phyloP scores from a whole-genome alignment of 2,797 vertebrate species.

The Cottoperca gobio region DNA sequence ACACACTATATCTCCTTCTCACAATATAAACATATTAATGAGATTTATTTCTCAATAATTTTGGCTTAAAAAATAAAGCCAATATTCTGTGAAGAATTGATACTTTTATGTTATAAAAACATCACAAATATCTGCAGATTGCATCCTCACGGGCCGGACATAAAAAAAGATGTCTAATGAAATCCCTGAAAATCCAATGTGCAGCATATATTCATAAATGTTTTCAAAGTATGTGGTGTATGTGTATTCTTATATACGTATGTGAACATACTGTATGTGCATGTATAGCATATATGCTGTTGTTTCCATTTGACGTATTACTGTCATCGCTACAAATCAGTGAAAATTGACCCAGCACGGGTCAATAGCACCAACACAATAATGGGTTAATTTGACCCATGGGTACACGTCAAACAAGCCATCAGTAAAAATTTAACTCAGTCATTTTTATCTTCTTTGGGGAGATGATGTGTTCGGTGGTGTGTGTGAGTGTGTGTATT shows the following conservation, averaged over 20 bases:
- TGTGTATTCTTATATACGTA: neutral
- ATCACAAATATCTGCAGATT: neutral
- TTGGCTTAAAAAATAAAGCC: neutral
- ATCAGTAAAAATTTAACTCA: neutral
- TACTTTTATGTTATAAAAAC: no score
- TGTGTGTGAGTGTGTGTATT: no score
- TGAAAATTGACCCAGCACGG: neutral
- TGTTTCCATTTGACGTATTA: constrained; percentile 1
- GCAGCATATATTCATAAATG: neutral
- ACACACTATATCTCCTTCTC: neutral
- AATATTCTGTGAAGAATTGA: no score
- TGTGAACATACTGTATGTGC: neutral
- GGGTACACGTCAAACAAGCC: neutral
- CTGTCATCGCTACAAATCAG: neutral
- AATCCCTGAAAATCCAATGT: neutral
- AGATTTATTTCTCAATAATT: neutral
- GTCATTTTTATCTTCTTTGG: neutral
- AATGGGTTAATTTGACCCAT: neutral
- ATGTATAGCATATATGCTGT: no score
- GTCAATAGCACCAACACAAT: neutral
- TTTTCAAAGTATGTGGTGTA: neutral
- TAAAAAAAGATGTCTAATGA: neutral
- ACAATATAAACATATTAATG: neutral
- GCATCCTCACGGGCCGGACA: neutral
- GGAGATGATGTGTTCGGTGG: no score